Conservation (phyloP, 1,140 invertebrate genomes). For the Cryptotermes secundus region DNA sequence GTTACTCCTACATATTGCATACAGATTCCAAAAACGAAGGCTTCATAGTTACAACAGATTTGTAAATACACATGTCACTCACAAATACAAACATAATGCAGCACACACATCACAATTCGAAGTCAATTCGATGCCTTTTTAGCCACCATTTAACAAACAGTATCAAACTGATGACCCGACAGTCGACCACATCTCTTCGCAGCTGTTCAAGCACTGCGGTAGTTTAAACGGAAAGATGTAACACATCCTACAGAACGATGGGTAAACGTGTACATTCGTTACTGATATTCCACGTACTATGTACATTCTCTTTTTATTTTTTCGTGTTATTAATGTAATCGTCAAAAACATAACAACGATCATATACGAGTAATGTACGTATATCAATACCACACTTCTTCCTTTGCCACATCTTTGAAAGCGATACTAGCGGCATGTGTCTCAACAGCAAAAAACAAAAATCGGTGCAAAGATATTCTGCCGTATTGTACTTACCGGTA, state of each 20-base stretch:
- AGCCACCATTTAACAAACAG: background rate
- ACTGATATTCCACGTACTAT: no score
- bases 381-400: no score
- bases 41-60: background rate
- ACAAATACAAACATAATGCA: constrained; percentile 8
- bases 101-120: background rate
- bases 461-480: no score
- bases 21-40: background rate
- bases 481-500: no score
- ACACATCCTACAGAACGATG: background rate
- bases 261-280: no score
- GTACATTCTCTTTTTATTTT: no score
- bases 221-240: background rate
- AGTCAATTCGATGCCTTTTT: background rate
- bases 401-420: no score
- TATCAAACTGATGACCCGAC: background rate
- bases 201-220: background rate
- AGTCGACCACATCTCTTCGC: background rate
- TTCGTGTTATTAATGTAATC: no score
- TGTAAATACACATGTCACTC: background rate
- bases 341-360: no score
- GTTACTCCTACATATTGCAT: constrained; percentile 11
- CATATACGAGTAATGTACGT: no score
- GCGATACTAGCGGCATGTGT: no score
- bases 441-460: no score